Conservation (phyloP, 2,113 vertebrate species). For the Hystrix brachyura region DNA sequence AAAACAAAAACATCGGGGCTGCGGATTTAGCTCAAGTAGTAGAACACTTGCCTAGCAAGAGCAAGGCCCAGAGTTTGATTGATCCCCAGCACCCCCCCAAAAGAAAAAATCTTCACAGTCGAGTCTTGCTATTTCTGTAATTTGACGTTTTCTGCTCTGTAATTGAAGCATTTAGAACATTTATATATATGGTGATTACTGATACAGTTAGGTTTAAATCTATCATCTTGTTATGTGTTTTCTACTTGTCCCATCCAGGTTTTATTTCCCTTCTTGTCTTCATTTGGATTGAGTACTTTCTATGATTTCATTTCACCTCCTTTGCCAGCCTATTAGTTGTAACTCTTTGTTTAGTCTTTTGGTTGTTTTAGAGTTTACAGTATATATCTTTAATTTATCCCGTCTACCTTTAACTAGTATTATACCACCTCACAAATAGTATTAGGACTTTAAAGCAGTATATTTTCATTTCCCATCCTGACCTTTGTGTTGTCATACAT, state of each 20-base stretch:
- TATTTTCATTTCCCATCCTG: slow-evolving; percentile 11
- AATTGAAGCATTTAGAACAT: not conserved
- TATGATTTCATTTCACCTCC: not conserved
- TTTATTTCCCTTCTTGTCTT: not conserved
- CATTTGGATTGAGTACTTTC: not conserved
- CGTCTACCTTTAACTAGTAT: not conserved
- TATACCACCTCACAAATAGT: not conserved
- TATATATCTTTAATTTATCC: slow-evolving; percentile 10
- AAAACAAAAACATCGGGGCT: too few species aligned
- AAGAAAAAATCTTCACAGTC: not conserved
- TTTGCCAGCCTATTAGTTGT: not conserved
- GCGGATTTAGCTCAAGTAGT: too few species aligned
- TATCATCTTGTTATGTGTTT: not conserved
- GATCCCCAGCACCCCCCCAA: not conserved
- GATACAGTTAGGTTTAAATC: slow-evolving; percentile 4
- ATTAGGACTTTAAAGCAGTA: not conserved
- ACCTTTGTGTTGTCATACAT: not conserved
- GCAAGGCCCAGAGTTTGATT: too few species aligned
- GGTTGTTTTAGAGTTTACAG: slow-evolving; percentile 22
- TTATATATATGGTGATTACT: slow-evolving; percentile 17
- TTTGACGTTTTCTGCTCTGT: slow-evolving; percentile 42
- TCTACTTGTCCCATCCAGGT: not conserved
- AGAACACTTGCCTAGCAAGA: too few species aligned
- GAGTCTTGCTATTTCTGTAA: slow-evolving; percentile 4
- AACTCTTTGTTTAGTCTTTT: slow-evolving; percentile 15